These are phyloP conservation scores for Phrynocephalus versicolor DNA, from an alignment of 2,113 vertebrate species.

Conservation along the genomic window DNA sequence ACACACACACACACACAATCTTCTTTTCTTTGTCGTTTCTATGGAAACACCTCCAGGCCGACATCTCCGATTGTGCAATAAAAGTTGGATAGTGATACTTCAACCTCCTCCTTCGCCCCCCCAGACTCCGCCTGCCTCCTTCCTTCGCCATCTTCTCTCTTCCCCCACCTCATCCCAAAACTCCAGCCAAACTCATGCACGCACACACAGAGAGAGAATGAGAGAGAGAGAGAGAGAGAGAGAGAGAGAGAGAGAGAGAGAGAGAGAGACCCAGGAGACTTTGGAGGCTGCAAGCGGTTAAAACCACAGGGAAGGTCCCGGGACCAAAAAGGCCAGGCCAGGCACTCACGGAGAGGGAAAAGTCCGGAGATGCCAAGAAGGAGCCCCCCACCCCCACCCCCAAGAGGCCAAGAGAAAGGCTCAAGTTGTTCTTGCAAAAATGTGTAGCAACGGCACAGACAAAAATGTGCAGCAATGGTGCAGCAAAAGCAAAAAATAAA, in stretches of 20 bases:
- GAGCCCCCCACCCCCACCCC: too few relatives aligned
- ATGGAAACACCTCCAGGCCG: conserved; percentile 72
- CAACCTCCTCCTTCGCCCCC: conserved; percentile 13
- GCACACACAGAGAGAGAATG: too few relatives aligned
- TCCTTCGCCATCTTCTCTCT: not conserved
- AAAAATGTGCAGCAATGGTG: too few relatives aligned
- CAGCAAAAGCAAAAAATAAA: too few relatives aligned
- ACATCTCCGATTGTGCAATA: conserved; percentile 74
- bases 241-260: too few relatives aligned
- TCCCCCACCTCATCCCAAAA: conserved; percentile 19
- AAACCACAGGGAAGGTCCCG: too few relatives aligned
- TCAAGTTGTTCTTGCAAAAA: too few relatives aligned
- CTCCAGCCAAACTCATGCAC: not conserved
- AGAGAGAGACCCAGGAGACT: not conserved
- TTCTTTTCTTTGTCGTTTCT: conserved; percentile 70
- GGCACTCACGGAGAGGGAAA: not conserved
- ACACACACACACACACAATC: conserved; percentile 55
- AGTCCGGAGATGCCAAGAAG: too few relatives aligned
- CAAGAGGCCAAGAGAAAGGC: too few relatives aligned
- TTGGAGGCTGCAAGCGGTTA: too few relatives aligned
- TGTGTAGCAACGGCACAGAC: too few relatives aligned
- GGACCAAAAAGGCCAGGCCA: not conserved
- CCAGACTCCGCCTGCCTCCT: not conserved
- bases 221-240: too few relatives aligned
- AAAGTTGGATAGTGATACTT: conserved; percentile 65